Conservation (phyloP, 2,797 vertebrate genomes). For the Rhinogobio ventralis region DNA sequence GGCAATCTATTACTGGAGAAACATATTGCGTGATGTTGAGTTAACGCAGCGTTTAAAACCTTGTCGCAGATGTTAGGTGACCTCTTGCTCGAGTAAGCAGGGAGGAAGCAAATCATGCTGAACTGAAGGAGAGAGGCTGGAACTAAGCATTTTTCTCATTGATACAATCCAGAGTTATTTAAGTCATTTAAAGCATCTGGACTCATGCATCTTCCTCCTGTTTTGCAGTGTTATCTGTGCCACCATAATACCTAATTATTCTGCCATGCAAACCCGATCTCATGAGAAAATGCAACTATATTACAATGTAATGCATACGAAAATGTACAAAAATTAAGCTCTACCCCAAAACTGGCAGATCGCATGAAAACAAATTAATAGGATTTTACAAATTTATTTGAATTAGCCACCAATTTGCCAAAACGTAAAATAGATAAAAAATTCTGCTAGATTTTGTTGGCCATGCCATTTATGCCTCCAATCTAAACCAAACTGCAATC, state of each 20-base stretch:
- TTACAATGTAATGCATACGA: neutral
- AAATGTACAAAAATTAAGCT: neutral
- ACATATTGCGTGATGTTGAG: conserved; percentile 86
- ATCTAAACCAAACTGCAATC: neutral
- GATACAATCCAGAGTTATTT: conserved; percentile 19
- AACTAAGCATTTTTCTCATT: conserved; percentile 31
- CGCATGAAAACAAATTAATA: neutral
- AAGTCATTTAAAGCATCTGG: conserved; percentile 42
- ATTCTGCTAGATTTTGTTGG: neutral
- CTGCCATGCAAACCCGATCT: neutral
- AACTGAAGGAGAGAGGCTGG: conserved; percentile 49
- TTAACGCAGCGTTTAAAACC: conserved; percentile 78
- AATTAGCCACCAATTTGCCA: neutral
- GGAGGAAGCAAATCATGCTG: conserved; percentile 69
- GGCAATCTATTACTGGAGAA: conserved; percentile 89
- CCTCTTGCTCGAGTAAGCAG: conserved; percentile 69
- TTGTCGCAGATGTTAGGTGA: conserved; percentile 78
- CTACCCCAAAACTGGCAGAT: neutral
- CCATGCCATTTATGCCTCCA: neutral
- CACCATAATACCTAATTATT: neutral
- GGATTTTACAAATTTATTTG: neutral
- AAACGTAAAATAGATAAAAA: neutral
- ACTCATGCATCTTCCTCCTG: neutral
- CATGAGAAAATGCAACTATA: neutral
- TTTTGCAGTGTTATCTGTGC: neutral